Base-by-base conservation (phyloP, 1,140 invertebrate species). In the Drosophila lini region DNA sequence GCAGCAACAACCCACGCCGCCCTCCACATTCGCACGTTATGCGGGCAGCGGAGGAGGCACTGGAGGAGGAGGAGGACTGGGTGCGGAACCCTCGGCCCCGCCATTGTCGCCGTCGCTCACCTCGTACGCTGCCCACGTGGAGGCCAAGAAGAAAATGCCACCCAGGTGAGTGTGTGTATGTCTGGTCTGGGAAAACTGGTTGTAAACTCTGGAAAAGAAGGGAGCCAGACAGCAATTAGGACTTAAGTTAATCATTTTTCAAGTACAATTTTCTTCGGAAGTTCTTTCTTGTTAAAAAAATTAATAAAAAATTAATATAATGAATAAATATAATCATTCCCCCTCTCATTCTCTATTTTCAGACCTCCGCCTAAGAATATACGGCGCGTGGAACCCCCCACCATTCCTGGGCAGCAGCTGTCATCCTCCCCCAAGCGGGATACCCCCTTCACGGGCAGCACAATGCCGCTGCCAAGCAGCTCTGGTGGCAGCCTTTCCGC, bases 291-390 rank as follows among this genome's bases (percentile, higher is more conserved):
- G 22, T n/a, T 8, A n/a, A 41, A 41, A n/a, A 41, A 41, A 16
- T 41, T 7, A 0, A 8, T n/a, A 4, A 41, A 16, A 16, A 41
- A 0, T 3, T 16, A 9, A 28, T 28, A 5, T 28, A 28, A 28
- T 28, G 0, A 5, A 5, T 28, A 5, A 28, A 28, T 28, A 28
- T 6, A 28, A 28, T 28, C 5, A 5, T 6, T 13, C 3, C 6
- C 3, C 34, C 19, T 70, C 9, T 13, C 47, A 25, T 10, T 83
- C 92, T 10, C 56, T 28, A 8, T 80, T 92, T 41, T 0, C 74
- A 95, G 95, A 85, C 94, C 94, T 69, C 95, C 95, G 78, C 94
- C 94, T 64, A 95, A 95, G 93, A 93, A 93, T 74, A 93, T 94
- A 85, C 92, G 94, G 19, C 94, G 93, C 62, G 94, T 94, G 5